Conservation (phyloP, 2,888 invertebrate species). For the Pycnomerus fuliginosus region DNA sequence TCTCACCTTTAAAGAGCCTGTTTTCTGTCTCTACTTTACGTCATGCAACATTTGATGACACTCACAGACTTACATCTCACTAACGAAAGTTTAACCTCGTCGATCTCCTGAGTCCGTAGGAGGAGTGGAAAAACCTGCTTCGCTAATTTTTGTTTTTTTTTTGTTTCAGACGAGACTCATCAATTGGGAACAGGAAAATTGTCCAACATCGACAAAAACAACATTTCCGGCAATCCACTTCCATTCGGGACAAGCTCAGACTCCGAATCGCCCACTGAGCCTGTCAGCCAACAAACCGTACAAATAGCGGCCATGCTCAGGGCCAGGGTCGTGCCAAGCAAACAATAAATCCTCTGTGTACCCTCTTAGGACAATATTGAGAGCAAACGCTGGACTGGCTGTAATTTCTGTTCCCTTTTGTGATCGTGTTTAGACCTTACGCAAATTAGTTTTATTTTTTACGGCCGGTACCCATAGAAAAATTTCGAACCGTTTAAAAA, state of each 20-base stretch:
- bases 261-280: conserved; percentile 58
- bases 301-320: conserved; percentile 46
- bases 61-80: no score
- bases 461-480: no score
- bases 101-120: no score
- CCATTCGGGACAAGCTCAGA: conserved; percentile 54
- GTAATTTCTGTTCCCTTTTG: background rate
- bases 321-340: conserved; percentile 51
- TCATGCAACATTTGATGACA: no score
- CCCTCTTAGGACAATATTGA: conserved; percentile 13
- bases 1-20: no score
- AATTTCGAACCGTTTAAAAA: conserved; percentile 6
- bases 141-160: conserved; percentile 5
- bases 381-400: background rate
- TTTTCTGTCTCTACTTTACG: no score
- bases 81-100: no score
- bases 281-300: conserved; percentile 53
- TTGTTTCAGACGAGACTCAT: conserved; percentile 22
- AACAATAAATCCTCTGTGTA: conserved; percentile 28
- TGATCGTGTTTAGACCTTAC: no score
- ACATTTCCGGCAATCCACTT: conserved; percentile 28
- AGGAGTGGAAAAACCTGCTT: no score
- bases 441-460: no score
- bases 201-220: background rate
- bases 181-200: conserved; percentile 1